Conservation (phyloP, 1,140 invertebrate species). For the Paralvinella palmiformis region DNA sequence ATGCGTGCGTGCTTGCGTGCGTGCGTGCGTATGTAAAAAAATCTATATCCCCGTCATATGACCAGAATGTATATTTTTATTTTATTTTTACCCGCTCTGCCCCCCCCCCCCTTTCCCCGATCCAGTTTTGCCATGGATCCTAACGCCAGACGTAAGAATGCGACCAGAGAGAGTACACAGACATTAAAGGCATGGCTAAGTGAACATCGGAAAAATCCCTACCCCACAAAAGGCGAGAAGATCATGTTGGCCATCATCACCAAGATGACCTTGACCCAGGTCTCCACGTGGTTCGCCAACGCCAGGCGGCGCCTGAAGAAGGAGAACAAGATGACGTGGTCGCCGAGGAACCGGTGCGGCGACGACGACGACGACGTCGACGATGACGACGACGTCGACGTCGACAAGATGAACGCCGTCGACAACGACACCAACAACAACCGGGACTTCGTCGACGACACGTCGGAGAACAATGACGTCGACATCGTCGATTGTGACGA, state of each 20-base stretch:
- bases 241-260: slow-evolving; percentile 98
- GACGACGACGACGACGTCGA: slow-evolving; percentile 70
- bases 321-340: slow-evolving; percentile 99
- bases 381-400: slow-evolving; percentile 24
- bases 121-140: slow-evolving; percentile 9
- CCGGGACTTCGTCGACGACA: background rate
- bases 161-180: slow-evolving; percentile 89
- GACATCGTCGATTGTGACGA: too few relatives aligned
- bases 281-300: slow-evolving; percentile 45
- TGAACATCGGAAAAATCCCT: slow-evolving; percentile 98
- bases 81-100: background rate
- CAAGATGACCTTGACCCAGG: slow-evolving; percentile 96
- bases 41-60: background rate
- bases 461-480: slow-evolving; percentile 5
- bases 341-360: slow-evolving; percentile 86
- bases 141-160: slow-evolving; percentile 86
- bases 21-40: background rate
- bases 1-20: background rate
- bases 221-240: slow-evolving; percentile 98
- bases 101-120: background rate
- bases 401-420: slow-evolving; percentile 12
- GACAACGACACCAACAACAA: slow-evolving; percentile 16
- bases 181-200: slow-evolving; percentile 96
- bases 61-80: background rate
- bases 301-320: slow-evolving; percentile 65